Percentiles rank a stretch among this genome's conserved stretches.
phyloP scores from a whole-genome alignment of 2,797 vertebrate genomes.

The Oceanodroma leucorhoa region DNA sequence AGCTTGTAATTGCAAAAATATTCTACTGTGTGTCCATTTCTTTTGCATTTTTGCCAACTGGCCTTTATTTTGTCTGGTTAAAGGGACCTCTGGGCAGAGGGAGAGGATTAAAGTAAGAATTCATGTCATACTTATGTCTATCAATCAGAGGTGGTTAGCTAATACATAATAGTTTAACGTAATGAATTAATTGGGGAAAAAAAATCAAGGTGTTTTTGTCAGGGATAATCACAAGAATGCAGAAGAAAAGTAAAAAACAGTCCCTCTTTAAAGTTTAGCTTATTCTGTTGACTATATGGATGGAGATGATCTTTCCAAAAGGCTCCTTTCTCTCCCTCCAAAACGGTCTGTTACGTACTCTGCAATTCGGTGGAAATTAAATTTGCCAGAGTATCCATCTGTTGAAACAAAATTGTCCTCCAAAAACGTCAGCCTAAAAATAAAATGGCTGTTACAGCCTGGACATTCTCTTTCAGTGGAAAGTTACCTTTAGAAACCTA shows the following conservation, averaged over 20 bases:
- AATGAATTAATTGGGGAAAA: background rate
- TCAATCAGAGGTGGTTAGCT: background rate
- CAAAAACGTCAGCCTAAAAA: background rate
- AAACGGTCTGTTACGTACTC: background rate
- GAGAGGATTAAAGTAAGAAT: background rate
- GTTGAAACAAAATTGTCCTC: background rate
- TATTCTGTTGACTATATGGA: background rate
- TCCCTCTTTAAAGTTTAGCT: background rate
- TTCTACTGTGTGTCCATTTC: constrained; percentile 31
- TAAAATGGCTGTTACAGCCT: background rate
- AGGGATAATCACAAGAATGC: background rate
- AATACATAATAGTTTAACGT: background rate
- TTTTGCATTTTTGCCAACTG: constrained; percentile 55
- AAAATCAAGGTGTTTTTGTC: background rate
- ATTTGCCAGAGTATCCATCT: background rate
- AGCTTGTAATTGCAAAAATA: constrained; percentile 67
- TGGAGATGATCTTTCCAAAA: background rate
- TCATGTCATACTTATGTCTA: background rate
- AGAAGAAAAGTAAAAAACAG: background rate
- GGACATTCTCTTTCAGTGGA: background rate
- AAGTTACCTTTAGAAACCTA: background rate
- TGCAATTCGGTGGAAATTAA: rapidly evolving
- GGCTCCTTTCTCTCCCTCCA: background rate
- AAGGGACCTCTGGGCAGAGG: constrained; percentile 7
- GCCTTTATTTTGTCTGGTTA: constrained; percentile 37